These are phyloP conservation scores for Polyommatus iphigenia DNA, from an alignment of 2,888 invertebrate species.

Conservation along the genomic window DNA sequence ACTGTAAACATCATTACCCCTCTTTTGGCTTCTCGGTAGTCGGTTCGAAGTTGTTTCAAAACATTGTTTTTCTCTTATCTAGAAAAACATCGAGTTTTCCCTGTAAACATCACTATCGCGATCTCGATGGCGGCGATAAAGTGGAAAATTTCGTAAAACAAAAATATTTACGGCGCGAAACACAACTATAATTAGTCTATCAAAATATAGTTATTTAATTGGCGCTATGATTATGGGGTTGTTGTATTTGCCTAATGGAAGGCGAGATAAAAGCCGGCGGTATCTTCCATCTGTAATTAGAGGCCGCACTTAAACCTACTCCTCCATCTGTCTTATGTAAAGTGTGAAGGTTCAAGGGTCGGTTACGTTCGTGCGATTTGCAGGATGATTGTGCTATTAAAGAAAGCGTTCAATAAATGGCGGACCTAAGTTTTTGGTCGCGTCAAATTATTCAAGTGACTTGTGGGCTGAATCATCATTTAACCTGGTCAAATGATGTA, in stretches of 20 bases:
- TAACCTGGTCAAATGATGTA: too few species aligned
- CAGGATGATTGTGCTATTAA: not conserved
- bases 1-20: too few species aligned
- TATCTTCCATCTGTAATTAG: conserved; percentile 77
- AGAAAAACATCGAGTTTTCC: not conserved
- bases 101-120: not conserved
- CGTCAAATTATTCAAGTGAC: too few species aligned
- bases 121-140: conserved; percentile 20
- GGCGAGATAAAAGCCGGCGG: conserved; percentile 75
- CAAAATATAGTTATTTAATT: conserved; percentile 79
- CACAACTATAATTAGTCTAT: conserved; percentile 68
- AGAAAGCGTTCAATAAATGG: too few species aligned
- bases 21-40: too few species aligned
- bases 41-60: not conserved
- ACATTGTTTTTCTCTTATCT: not conserved
- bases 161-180: conserved; percentile 63
- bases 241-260: conserved; percentile 80
- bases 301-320: conserved; percentile 73
- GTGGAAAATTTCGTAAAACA: conserved; percentile 41
- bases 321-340: conserved; percentile 48
- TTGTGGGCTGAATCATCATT: too few species aligned
- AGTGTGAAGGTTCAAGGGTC: conserved; percentile 37
- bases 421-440: too few species aligned
- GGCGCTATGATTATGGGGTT: conserved; percentile 69
- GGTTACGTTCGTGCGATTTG: not conserved